These are phyloP conservation scores for Phyllostomus hastatus DNA, from an alignment of 2,113 vertebrate species.

Conservation along the genomic window DNA sequence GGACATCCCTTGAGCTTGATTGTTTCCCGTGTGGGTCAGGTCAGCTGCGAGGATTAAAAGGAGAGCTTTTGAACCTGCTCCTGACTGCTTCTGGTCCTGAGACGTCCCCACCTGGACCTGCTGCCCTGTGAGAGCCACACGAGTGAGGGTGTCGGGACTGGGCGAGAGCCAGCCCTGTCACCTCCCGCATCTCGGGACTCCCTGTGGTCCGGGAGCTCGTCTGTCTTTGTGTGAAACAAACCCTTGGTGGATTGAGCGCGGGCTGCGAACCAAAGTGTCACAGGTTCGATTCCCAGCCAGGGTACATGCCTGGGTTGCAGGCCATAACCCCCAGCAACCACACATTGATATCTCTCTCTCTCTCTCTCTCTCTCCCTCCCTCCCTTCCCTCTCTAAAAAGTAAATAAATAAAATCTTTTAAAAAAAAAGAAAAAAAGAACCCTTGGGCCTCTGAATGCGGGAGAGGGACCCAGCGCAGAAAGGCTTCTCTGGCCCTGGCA, in stretches of 20 bases:
- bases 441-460: neutral
- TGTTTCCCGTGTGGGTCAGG: neutral
- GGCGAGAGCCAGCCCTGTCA: fast-evolving
- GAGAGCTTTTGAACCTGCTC: neutral
- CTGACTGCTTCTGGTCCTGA: neutral
- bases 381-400: too few species aligned
- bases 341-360: too few species aligned
- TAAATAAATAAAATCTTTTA: too few species aligned
- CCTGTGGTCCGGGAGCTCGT: neutral
- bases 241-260: too few species aligned
- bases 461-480: neutral
- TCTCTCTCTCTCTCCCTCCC: too few species aligned
- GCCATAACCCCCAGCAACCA: too few species aligned
- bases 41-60: neutral
- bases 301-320: too few species aligned
- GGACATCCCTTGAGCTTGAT: neutral
- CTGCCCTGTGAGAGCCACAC: fast-evolving
- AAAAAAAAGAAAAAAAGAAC: too few species aligned
- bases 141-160: fast-evolving
- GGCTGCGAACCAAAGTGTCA: too few species aligned
- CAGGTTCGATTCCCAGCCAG: too few species aligned
- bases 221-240: too few species aligned
- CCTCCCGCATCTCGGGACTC: fast-evolving
- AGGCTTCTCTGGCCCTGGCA: neutral
- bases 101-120: neutral